These are phyloP conservation scores for Hydrozoanthus gracilis DNA, from an alignment of 92 coral and sea anemone genomes.

Conservation along the genomic window DNA sequence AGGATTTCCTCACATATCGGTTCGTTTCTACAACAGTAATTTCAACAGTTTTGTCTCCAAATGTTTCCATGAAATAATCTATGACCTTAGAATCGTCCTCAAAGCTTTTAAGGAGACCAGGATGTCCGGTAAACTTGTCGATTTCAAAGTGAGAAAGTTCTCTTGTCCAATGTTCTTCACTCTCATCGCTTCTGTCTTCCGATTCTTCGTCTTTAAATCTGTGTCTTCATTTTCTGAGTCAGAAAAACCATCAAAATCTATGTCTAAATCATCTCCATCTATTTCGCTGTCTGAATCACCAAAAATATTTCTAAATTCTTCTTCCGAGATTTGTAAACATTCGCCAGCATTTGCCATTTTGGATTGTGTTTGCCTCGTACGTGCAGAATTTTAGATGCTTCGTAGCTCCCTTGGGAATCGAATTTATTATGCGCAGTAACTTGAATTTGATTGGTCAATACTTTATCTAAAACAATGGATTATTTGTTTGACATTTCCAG, in stretches of 20 bases:
- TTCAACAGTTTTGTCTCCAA: slow-evolving; percentile 20
- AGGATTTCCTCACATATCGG: not conserved
- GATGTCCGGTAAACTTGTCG: slow-evolving; percentile 10
- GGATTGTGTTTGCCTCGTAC: slow-evolving; percentile 17
- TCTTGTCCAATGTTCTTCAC: slow-evolving; percentile 8
- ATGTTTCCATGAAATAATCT: slow-evolving; percentile 9
- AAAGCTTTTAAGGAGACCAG: slow-evolving; percentile 14
- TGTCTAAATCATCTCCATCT: slow-evolving; percentile 14
- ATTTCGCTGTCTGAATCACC: slow-evolving; percentile 15
- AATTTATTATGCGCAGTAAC: slow-evolving; percentile 5
- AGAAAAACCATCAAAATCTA: not conserved
- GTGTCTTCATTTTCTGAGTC: slow-evolving; percentile 11
- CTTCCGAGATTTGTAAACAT: slow-evolving; percentile 2
- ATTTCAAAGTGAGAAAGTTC: slow-evolving; percentile 20
- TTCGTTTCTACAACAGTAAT: slow-evolving; percentile 4
- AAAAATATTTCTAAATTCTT: slow-evolving; percentile 2
- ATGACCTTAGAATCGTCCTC: not conserved
- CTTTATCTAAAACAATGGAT: slow-evolving; percentile 5
- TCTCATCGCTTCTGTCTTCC: slow-evolving; percentile 13
- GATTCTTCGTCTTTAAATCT: not conserved
- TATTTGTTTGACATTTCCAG: slow-evolving; percentile 19
- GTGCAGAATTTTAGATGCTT: slow-evolving; percentile 8
- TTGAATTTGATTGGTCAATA: slow-evolving; percentile 1
- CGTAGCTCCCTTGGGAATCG: slow-evolving; percentile 15
- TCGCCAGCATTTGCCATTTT: slow-evolving; percentile 7